phyloP scores from a whole-genome alignment of 2,888 invertebrate species.

The Philaethria dido region DNA sequence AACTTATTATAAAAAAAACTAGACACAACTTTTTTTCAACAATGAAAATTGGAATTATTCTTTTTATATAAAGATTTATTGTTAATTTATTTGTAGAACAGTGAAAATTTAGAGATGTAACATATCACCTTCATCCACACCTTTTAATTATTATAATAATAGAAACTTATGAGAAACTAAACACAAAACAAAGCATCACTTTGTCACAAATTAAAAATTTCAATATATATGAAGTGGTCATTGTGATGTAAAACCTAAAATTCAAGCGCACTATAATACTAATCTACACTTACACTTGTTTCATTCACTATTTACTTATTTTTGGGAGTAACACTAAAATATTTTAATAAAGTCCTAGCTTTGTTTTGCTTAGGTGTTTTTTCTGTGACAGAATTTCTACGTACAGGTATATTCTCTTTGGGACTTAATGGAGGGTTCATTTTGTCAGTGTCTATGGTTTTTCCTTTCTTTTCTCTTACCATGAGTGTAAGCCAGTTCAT shows the following conservation, averaged over 20 bases:
- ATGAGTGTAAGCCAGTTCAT: constrained; percentile 87
- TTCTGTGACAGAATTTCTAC: constrained; percentile 60
- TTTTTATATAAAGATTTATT: no score
- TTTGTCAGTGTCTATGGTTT: constrained; percentile 37
- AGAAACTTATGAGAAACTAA: no score
- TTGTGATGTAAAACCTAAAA: neutral
- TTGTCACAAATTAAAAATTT: neutral
- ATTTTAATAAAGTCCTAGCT: constrained; percentile 64
- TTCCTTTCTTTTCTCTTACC: constrained; percentile 52
- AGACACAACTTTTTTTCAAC: no score
- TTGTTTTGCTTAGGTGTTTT: constrained; percentile 57
- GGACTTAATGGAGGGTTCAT: constrained; percentile 56
- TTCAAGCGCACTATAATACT: neutral
- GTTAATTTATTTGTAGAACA: no score
- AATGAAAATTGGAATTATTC: no score
- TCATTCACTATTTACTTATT: constrained; percentile 46
- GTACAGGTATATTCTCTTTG: constrained; percentile 55
- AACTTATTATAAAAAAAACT: no score
- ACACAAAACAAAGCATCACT: no score
- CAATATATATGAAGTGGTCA: neutral
- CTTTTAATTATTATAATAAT: no score
- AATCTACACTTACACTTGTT: neutral
- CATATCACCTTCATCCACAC: no score
- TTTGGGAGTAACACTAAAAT: constrained; percentile 62
- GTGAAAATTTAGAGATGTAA: no score